Conservation (phyloP, 2,797 vertebrate genomes). For the Caiman crocodilus region DNA sequence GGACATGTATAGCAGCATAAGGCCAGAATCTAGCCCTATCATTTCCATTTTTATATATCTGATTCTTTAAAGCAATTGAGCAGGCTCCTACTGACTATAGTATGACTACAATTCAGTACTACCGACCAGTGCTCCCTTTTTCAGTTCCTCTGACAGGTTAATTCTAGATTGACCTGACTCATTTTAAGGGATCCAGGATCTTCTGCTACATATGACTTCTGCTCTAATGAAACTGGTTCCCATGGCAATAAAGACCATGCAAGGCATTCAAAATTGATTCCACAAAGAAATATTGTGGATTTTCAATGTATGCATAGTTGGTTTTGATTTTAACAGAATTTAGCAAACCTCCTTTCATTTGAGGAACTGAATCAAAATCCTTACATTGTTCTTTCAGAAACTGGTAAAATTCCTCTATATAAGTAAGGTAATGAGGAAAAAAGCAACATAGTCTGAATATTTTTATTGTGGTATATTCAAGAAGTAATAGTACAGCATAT, state of each 20-base stretch:
- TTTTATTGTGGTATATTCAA: slow-evolving; percentile 25
- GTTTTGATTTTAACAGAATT: slow-evolving; percentile 40
- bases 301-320: slow-evolving; percentile 5
- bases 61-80: background rate
- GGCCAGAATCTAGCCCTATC: background rate
- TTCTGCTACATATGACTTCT: background rate
- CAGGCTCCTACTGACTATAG: background rate
- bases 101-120: background rate
- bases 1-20: background rate
- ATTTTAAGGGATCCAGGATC: background rate
- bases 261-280: slow-evolving; percentile 2
- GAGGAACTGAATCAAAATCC: slow-evolving; percentile 6
- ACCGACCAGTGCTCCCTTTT: background rate
- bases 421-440: slow-evolving; percentile 56
- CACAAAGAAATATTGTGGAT: slow-evolving; percentile 22
- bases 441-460: background rate
- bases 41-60: background rate
- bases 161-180: background rate
- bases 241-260: background rate
- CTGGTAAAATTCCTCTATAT: slow-evolving; percentile 35
- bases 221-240: background rate
- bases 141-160: background rate
- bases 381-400: background rate
- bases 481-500: background rate
- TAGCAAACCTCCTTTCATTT: background rate